These are phyloP conservation scores for Mylabris phalerata DNA, from an alignment of 1,140 invertebrate species.

Conservation along the genomic window DNA sequence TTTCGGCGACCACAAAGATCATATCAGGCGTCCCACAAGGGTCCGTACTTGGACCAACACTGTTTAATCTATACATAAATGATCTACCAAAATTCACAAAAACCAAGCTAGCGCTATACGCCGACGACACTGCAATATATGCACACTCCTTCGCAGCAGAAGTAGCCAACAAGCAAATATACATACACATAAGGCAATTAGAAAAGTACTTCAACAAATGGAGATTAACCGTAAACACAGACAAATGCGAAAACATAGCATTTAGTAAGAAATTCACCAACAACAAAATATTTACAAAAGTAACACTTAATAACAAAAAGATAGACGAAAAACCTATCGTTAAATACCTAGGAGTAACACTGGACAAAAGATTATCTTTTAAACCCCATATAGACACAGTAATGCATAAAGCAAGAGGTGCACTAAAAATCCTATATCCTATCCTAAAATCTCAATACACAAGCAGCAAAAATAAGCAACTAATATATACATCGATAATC, in stretches of 20 bases:
- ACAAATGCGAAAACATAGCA: constrained; percentile 22
- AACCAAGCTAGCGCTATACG: constrained; percentile 20
- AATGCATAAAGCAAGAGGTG: not conserved
- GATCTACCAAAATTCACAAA: constrained; percentile 18
- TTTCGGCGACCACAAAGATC: constrained; percentile 1
- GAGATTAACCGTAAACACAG: constrained; percentile 30
- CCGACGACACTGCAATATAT: constrained; percentile 31
- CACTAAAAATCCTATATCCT: not conserved
- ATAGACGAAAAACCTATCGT: not conserved
- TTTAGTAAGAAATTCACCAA: constrained; percentile 9
- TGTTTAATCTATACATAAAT: constrained; percentile 22
- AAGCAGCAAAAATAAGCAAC: not conserved
- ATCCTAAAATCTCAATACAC: not conserved
- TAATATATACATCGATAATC: not conserved
- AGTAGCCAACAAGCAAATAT: constrained; percentile 14
- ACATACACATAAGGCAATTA: constrained; percentile 17
- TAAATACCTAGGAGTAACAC: constrained; percentile 10
- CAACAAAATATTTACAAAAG: not conserved
- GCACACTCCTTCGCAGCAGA: constrained; percentile 4
- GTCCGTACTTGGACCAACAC: constrained; percentile 24
- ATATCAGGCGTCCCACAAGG: constrained; percentile 29
- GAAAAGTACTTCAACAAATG: constrained; percentile 27
- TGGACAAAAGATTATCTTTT: constrained; percentile 4
- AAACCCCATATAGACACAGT: constrained; percentile 1
- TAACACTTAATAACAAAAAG: not conserved